Conservation (phyloP, 2,888 invertebrate species). For the Hoplodrina blanda region DNA sequence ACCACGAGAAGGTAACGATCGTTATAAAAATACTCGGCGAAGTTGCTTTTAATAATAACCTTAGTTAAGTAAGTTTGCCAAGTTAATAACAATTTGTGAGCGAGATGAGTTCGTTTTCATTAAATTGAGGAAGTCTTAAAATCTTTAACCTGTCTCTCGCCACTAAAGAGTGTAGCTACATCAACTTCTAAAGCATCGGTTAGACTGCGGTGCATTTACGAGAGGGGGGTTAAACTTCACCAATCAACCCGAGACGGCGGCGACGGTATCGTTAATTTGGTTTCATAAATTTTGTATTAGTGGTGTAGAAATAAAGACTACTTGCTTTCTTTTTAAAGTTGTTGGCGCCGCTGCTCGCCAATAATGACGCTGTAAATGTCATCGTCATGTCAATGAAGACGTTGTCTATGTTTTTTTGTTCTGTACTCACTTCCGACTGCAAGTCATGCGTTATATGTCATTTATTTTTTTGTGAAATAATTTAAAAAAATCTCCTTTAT, state of each 20-base stretch:
- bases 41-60: conserved; percentile 57
- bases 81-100: conserved; percentile 60
- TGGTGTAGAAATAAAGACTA: background rate
- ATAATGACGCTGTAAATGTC: too few relatives aligned
- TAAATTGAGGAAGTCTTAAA: conserved; percentile 46
- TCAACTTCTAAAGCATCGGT: background rate
- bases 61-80: conserved; percentile 49
- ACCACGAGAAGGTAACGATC: conserved; percentile 44
- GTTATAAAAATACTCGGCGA: conserved; percentile 49
- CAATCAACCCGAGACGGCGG: background rate
- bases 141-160: conserved; percentile 38
- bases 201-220: conserved; percentile 1
- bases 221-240: background rate
- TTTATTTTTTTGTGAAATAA: too few relatives aligned
- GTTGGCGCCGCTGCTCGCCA: too few relatives aligned
- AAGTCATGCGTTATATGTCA: too few relatives aligned
- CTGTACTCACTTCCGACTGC: too few relatives aligned
- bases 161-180: background rate
- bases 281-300: background rate
- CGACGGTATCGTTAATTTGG: background rate
- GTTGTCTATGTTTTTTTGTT: too few relatives aligned
- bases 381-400: too few relatives aligned
- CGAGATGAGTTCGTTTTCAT: conserved; percentile 46
- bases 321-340: too few relatives aligned
- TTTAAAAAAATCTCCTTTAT: too few relatives aligned